These are phyloP conservation scores for Channa striata DNA, from an alignment of 2,797 vertebrate species.

Conservation along the genomic window DNA sequence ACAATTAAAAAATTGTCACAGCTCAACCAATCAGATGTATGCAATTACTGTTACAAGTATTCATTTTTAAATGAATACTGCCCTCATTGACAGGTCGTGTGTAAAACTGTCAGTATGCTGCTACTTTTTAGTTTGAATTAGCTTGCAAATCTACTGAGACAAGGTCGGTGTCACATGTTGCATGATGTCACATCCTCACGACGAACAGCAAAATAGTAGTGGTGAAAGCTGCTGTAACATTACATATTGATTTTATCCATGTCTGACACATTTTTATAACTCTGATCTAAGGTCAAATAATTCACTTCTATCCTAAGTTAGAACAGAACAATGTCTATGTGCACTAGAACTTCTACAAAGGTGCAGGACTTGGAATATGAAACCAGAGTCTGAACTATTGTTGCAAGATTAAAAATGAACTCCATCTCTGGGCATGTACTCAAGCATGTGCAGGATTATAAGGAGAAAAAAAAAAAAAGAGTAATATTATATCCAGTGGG, in stretches of 20 bases:
- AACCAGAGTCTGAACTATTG: no score
- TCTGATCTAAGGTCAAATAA: no score
- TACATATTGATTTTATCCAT: no score
- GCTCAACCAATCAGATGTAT: neutral
- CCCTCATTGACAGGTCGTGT: neutral
- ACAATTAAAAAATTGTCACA: conserved; percentile 1
- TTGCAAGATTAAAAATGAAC: no score
- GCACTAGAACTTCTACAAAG: no score
- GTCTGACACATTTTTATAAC: no score
- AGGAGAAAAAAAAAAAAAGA: conserved; percentile 2
- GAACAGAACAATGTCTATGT: no score
- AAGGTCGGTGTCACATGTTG: conserved; percentile 31
- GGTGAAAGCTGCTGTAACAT: no score
- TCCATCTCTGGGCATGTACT: no score
- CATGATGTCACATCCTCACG: conserved; percentile 27
- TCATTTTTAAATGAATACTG: conserved; percentile 3
- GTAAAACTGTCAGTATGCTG: neutral
- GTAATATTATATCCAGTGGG: conserved; percentile 3
- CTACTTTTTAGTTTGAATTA: conserved; percentile 9
- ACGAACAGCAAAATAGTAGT: neutral
- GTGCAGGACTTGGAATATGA: no score
- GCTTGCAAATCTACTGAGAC: neutral
- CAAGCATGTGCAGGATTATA: neutral
- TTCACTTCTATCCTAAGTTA: no score
- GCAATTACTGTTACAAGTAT: no score